Base-by-base conservation (phyloP, 2,113 vertebrate species). In the Ornithorhynchus anatinus region DNA sequence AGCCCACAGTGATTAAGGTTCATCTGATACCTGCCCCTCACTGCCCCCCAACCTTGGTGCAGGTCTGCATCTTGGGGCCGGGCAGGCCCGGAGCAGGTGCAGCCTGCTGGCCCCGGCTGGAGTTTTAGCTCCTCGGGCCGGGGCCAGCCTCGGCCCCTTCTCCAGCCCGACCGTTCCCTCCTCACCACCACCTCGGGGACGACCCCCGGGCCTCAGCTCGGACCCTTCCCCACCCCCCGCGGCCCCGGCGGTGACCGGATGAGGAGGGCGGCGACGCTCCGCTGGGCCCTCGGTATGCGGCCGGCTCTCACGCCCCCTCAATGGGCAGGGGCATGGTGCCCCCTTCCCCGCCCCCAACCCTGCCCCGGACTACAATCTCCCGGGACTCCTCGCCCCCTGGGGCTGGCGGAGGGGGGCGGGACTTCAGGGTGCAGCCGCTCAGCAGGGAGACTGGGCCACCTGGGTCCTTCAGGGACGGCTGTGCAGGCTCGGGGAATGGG, bases 301-400 rank as follows among this genome's bases (percentile, higher is more conserved):
- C 40, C 31, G 40, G 25, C 14, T 13, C 10, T 68, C 52, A 43
- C 17, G 53, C 38, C 43, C 39, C 16, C 35, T 1, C 25, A 27
- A 32, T 22, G 27, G 52, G 59, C 37, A 54, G 50, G 39, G 56
- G 38, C 29, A 59, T 22, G 42, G 37, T 14, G 52, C 33, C 2
- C 2, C 3, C 5, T 19, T 15, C 19, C 52, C 61, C 29, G 12
- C 4, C 19, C 19, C 32, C 29, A 17, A 3, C 35, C n/a, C 25
- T 33, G 71, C 63, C 72, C 69, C 72, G 37, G 57, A 7, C 29
- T 60, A 32, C 36, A 44, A 74, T 44, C 58, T 45, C 64, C 59
- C 32, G 50, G 64, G 52, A 40, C 10, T 32, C 64, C 14, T 17
- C 19, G 58, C 47, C 54, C 35, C 44, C 25, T 10, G n/a, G 39